Conservation (phyloP, 2,113 vertebrate genomes). For the Eleginops maclovinus region DNA sequence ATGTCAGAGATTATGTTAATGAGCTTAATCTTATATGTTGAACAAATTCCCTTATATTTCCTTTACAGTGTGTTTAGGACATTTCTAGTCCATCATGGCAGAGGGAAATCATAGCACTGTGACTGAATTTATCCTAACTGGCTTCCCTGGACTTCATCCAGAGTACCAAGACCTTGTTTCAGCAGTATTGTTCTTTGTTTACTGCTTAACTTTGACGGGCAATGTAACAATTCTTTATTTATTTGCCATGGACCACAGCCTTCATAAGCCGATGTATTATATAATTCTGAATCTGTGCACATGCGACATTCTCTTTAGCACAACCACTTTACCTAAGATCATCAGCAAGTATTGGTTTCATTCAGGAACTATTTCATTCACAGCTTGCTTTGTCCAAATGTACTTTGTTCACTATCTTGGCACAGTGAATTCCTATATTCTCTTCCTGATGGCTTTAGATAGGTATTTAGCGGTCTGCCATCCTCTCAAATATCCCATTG, state of each 20-base stretch:
- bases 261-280: constrained; percentile 76
- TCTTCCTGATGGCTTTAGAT: constrained; percentile 78
- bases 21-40: background rate
- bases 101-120: constrained; percentile 58
- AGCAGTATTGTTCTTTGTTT: constrained; percentile 53
- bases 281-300: constrained; percentile 57
- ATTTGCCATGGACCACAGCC: constrained; percentile 41
- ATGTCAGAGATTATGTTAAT: background rate
- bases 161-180: constrained; percentile 59
- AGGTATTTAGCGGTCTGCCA: constrained; percentile 75
- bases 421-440: constrained; percentile 57
- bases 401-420: constrained; percentile 75
- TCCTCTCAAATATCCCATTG: constrained; percentile 62
- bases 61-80: background rate
- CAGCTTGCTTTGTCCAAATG: constrained; percentile 74
- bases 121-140: constrained; percentile 61
- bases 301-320: constrained; percentile 72
- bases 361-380: constrained; percentile 64
- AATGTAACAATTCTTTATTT: constrained; percentile 34
- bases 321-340: constrained; percentile 67
- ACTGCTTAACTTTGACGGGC: constrained; percentile 52
- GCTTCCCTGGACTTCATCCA: constrained; percentile 72
- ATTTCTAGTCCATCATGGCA: constrained; percentile 53
- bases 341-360: constrained; percentile 70
- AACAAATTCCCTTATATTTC: background rate